Evolutionary conservation across 2,113 vertebrate species (phyloP).

Genomic region (Labrus mixtus): DNA sequence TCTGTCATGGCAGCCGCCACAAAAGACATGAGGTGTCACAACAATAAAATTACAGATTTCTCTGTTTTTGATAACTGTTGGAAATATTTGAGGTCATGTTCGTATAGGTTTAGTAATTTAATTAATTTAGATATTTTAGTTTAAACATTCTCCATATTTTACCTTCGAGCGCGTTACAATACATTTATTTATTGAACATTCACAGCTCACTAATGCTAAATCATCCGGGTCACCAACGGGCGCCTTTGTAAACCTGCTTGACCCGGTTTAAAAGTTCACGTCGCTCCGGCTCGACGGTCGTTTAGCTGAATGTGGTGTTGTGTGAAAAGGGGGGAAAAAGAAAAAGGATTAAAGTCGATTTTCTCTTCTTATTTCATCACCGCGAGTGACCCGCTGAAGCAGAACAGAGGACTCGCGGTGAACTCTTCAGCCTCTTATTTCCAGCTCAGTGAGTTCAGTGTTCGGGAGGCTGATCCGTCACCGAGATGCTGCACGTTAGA

Average conservation of each 20-base stretch:
- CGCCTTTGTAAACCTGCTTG: neutral
- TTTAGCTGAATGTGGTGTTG: constrained; percentile 1
- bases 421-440: constrained; percentile 26
- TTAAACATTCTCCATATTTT: neutral
- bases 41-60: no score
- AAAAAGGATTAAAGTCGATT: constrained; percentile 28
- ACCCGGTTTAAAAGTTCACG: constrained; percentile 3
- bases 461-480: neutral
- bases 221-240: neutral
- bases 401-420: neutral
- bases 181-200: neutral
- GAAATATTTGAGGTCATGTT: no score
- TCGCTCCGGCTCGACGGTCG: neutral
- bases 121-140: no score
- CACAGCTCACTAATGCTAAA: neutral
- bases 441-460: constrained; percentile 26
- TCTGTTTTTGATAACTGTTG: no score
- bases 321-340: constrained; percentile 4
- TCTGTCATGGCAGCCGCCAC: no score
- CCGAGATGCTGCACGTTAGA: neutral
- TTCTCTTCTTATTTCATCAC: constrained; percentile 14
- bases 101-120: no score
- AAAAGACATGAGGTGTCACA: no score
- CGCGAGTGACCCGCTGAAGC: constrained; percentile 10
- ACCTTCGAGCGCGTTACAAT: neutral